These are phyloP conservation scores for Xenus cinereus DNA, from an alignment of 2,113 vertebrate species.

Conservation along the genomic window DNA sequence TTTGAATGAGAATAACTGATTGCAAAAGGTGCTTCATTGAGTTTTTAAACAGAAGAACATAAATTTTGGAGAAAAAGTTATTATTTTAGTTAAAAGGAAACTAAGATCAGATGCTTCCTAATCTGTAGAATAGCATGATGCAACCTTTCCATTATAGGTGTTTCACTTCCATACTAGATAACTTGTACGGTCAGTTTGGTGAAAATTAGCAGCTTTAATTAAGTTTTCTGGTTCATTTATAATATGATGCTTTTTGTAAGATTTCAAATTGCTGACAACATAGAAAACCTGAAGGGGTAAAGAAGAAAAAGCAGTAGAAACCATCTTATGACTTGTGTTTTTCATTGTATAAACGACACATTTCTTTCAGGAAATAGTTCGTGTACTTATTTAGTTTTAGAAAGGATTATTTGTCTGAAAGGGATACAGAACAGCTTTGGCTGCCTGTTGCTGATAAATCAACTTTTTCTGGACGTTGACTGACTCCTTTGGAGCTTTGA, in stretches of 20 bases:
- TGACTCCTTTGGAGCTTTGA: neutral
- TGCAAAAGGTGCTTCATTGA: neutral
- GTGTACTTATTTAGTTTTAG: neutral
- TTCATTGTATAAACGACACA: neutral
- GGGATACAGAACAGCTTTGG: neutral
- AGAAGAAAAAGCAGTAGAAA: neutral
- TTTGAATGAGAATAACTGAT: neutral
- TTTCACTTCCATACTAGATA: neutral
- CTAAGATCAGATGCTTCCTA: neutral
- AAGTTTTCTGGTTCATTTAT: neutral
- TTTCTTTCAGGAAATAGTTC: neutral
- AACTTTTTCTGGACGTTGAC: neutral
- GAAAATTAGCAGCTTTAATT: neutral
- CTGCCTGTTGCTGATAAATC: slow-evolving; percentile 8
- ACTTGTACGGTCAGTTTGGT: neutral
- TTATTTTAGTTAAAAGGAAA: neutral
- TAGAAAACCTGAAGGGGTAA: neutral
- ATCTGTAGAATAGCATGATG: neutral
- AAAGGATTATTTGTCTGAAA: slow-evolving; percentile 8
- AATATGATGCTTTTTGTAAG: neutral
- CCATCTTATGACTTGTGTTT: neutral
- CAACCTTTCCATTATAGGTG: neutral
- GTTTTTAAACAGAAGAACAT: neutral
- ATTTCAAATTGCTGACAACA: neutral
- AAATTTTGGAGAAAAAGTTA: neutral